Conservation (phyloP, 2,888 invertebrate species). For the Ptychoptera contaminata region DNA sequence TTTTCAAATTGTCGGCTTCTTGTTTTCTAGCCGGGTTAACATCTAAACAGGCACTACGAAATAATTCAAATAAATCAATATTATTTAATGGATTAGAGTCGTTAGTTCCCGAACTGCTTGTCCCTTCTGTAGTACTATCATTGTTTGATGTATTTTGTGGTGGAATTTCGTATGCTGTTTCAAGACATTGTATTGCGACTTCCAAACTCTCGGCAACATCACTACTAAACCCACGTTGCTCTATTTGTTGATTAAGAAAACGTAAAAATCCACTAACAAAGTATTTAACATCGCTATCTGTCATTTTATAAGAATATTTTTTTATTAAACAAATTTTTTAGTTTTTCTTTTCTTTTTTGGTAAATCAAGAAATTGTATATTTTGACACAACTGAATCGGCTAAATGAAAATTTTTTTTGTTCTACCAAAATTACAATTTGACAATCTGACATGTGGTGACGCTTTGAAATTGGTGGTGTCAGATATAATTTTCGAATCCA, state of each 20-base stretch:
- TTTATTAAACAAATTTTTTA: too few species aligned
- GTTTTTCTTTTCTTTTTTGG: too few species aligned
- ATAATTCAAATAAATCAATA: conserved; percentile 33
- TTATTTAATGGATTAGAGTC: conserved; percentile 14
- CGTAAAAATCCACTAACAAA: conserved; percentile 27
- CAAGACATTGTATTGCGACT: conserved; percentile 88
- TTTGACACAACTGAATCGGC: too few species aligned
- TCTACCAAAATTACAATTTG: too few species aligned
- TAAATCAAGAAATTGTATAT: too few species aligned
- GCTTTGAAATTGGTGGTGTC: too few species aligned
- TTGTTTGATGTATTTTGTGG: conserved; percentile 10
- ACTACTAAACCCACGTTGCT: conserved; percentile 18
- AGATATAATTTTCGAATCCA: background rate
- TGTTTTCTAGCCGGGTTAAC: conserved; percentile 38
- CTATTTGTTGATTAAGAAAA: conserved; percentile 25
- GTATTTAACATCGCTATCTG: background rate
- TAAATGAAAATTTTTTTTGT: too few species aligned
- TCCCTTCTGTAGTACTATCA: conserved; percentile 9
- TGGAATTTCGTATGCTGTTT: conserved; percentile 69
- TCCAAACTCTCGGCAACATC: conserved; percentile 42
- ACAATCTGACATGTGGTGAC: too few species aligned
- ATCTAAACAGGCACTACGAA: conserved; percentile 27
- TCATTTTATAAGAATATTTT: too few species aligned
- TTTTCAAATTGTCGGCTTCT: conserved; percentile 73
- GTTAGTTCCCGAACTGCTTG: background rate